phyloP scores from a whole-genome alignment of 2,113 vertebrate species.

The Zingel zingel region DNA sequence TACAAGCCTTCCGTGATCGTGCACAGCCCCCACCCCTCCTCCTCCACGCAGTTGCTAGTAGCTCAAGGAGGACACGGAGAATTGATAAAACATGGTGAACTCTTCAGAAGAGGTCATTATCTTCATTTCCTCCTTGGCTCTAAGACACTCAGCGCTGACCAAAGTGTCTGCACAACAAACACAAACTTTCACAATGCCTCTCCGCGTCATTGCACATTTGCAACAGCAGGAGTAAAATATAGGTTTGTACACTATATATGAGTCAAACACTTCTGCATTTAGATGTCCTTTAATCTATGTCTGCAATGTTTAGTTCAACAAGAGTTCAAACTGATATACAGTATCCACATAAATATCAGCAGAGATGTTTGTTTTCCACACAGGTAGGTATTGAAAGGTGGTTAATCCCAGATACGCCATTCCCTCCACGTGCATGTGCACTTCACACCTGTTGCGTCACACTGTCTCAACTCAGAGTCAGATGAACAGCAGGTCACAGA shows the following conservation, averaged over 20 bases:
- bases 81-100: no score
- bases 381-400: neutral
- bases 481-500: constrained; percentile 13
- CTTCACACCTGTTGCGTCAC: constrained; percentile 25
- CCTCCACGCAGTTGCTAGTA: no score
- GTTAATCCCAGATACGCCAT: constrained; percentile 32
- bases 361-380: constrained; percentile 13
- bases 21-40: no score
- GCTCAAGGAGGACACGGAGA: no score
- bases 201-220: neutral
- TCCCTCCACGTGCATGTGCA: constrained; percentile 28
- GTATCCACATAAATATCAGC: neutral
- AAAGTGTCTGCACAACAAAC: constrained; percentile 69
- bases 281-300: neutral
- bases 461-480: constrained; percentile 41
- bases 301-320: constrained; percentile 38
- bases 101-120: no score
- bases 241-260: constrained; percentile 5
- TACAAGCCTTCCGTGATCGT: no score
- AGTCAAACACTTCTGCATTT: neutral
- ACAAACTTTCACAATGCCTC: constrained; percentile 31
- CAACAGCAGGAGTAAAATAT: constrained; percentile 16
- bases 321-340: constrained; percentile 47
- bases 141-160: constrained; percentile 24
- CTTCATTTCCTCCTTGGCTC: constrained; percentile 23